Base-by-base conservation (phyloP, 2,888 invertebrate species). In the Hetaerina titia region DNA sequence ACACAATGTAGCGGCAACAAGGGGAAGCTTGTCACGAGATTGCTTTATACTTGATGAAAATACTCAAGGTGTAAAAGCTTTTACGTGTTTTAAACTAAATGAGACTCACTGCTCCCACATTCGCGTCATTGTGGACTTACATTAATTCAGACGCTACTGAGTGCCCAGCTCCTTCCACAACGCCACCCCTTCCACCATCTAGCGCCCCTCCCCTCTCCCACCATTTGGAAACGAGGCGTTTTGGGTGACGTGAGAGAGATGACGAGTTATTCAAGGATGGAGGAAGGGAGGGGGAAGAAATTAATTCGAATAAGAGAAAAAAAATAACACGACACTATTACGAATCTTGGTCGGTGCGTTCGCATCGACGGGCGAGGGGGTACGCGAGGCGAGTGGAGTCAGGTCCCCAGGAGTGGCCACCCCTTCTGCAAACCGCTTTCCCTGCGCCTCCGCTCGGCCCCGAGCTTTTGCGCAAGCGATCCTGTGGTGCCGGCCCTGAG, bases 401-500 rank as follows among this genome's bases (percentile, higher is more conserved):
- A 31, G 81, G 31, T 31, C 25, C 81, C 81, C 81, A 22, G 81
- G 81, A 81, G 81, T 81, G 81, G 31, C 81, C 81, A 31, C 81
- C 81, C 81, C 81, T 81, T 9, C n/a, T 81, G 81, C 81, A 22
- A n/a, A 4, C 22, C 69, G 22, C 81, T 4, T 31, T 22, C 81
- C 81, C 81, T 81, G 81, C 69, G 81, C 81, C 9, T 45, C 6
- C 81, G 81, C 31, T 22, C 81, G 60, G 60, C 22, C 81, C 11
- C 81, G 45, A 25, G 81, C 81, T 31, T 45, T 81, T 81, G 81
- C 81, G 81, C 81, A 81, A 81, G 81, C 81, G 81, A 81, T 81
- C 25, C 31, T 15, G 31, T 11, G 81, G 5, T 81, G 81, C 31
- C 81, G 81, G 81, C 81, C 81, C 81, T 31, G 25, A 31, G 31